Conservation (phyloP, 2,113 vertebrate species). For the Alces alces region DNA sequence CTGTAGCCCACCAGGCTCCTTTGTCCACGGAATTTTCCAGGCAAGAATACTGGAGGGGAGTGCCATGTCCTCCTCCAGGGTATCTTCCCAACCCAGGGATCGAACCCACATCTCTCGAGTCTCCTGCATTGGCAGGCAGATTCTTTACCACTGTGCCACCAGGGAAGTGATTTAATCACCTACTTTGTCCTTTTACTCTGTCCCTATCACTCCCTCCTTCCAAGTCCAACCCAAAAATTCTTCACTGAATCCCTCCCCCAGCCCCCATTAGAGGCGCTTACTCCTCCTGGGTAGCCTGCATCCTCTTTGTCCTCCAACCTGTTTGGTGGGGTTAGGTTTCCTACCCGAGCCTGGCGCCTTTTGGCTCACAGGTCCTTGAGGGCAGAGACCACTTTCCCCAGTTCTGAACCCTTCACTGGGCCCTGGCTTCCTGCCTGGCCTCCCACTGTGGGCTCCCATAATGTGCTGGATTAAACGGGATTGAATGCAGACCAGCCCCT, state of each 20-base stretch:
- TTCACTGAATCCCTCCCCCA: not conserved
- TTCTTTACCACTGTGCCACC: not conserved
- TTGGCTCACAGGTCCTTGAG: not conserved
- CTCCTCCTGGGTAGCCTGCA: not conserved
- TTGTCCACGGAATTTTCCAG: not conserved
- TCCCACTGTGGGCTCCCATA: rapidly evolving
- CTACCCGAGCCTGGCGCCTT: not conserved
- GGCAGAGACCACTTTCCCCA: not conserved
- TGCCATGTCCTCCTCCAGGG: not conserved
- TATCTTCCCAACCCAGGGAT: not conserved
- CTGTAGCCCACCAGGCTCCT: not conserved
- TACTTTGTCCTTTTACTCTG: not conserved
- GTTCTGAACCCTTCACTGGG: not conserved
- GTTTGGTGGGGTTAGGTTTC: not conserved
- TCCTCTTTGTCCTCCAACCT: not conserved
- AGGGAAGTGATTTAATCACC: not conserved
- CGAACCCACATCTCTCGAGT: not conserved
- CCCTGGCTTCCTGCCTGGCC: not conserved
- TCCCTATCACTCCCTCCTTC: not conserved
- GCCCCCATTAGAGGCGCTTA: not conserved
- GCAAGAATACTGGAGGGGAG: not conserved
- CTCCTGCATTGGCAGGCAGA: not conserved
- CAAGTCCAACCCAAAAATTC: not conserved
- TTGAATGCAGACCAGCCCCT: not conserved
- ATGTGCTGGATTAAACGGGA: not conserved